phyloP scores from a whole-genome alignment of 1,140 invertebrate genomes.

The Dolichoris vasculosae region DNA sequence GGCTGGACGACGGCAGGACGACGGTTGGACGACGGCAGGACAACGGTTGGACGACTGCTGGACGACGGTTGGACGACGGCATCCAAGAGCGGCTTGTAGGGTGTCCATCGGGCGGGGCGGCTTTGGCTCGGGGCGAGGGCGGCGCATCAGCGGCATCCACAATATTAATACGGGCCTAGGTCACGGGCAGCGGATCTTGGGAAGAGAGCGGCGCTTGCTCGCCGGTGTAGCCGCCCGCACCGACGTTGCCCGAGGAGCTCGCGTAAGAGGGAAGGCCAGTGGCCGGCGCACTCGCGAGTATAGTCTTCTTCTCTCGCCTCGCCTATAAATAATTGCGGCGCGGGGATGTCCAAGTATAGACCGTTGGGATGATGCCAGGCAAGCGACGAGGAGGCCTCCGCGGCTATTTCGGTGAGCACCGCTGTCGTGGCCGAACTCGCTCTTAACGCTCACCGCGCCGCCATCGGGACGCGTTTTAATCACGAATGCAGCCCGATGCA shows the following conservation, averaged over 20 bases:
- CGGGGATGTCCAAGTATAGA: constrained; percentile 83
- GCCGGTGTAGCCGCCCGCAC: background rate
- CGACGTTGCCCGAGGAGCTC: background rate
- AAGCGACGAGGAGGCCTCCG: constrained; percentile 65
- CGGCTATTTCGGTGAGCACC: constrained; percentile 73
- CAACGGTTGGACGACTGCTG: too few species aligned
- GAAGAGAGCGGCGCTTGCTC: background rate
- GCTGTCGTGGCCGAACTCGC: constrained; percentile 50
- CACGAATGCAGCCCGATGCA: background rate
- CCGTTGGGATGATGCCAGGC: constrained; percentile 79
- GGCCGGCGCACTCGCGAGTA: constrained; percentile 61
- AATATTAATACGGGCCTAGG: constrained; percentile 75
- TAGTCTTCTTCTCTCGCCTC: background rate
- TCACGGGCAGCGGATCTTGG: constrained; percentile 71
- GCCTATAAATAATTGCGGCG: constrained; percentile 77
- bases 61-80: background rate
- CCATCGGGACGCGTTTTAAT: constrained; percentile 20
- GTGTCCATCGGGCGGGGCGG: background rate
- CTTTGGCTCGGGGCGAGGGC: too few species aligned
- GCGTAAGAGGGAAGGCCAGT: constrained; percentile 73
- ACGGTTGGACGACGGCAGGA: too few species aligned
- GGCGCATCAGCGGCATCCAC: constrained; percentile 45
- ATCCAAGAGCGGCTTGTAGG: background rate
- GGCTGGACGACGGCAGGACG: too few species aligned
- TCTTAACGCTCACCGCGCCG: background rate